These are phyloP conservation scores for Dreissena polymorpha DNA, from an alignment of 1,140 invertebrate species.

Conservation along the genomic window DNA sequence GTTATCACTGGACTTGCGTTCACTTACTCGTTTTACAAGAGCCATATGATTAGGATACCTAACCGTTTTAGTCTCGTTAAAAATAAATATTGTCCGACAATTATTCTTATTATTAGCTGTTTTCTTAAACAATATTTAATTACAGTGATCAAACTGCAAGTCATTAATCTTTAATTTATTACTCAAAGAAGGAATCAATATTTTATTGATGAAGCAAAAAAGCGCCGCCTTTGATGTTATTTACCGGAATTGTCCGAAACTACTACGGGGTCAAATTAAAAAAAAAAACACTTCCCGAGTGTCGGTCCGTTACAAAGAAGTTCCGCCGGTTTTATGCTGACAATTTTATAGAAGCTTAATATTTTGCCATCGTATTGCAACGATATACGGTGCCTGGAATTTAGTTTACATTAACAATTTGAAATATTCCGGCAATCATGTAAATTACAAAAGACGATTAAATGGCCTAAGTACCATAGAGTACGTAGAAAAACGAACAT, in stretches of 20 bases:
- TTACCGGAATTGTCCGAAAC: not conserved
- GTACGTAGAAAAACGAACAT: conserved; percentile 49
- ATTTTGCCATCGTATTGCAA: conserved; percentile 39
- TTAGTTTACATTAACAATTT: conserved; percentile 57
- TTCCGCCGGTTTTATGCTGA: conserved; percentile 24
- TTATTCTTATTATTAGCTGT: too few species aligned
- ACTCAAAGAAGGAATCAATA: too few species aligned
- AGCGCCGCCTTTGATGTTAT: not conserved
- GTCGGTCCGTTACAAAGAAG: conserved; percentile 35
- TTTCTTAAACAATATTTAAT: too few species aligned
- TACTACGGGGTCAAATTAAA: not conserved
- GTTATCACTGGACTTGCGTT: too few species aligned
- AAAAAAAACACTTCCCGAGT: conserved; percentile 1
- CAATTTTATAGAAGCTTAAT: conserved; percentile 39
- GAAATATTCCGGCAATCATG: conserved; percentile 50
- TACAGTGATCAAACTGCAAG: too few species aligned
- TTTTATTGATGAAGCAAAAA: too few species aligned
- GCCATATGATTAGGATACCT: too few species aligned
- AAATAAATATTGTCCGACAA: too few species aligned
- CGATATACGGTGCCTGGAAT: conserved; percentile 51
- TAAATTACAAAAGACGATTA: conserved; percentile 54
- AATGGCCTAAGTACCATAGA: conserved; percentile 46
- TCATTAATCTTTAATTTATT: too few species aligned
- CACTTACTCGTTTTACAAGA: too few species aligned
- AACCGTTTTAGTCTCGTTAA: too few species aligned